Evolutionary conservation across 1,140 invertebrate species (phyloP), one percentile per base, ranked within the genome.

Genomic region (Drosophila novamexicana): DNA sequence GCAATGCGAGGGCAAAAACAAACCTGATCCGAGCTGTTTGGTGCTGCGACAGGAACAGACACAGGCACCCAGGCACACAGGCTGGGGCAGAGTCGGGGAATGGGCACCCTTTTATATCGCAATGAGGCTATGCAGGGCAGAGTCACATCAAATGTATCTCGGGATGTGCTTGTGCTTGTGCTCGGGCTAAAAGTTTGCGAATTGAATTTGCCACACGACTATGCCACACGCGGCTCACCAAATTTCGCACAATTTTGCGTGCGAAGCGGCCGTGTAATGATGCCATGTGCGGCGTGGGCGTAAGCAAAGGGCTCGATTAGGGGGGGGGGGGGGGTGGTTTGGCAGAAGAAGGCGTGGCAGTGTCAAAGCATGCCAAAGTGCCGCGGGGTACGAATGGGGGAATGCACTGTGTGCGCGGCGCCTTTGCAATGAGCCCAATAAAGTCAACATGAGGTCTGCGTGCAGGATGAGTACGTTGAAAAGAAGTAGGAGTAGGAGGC

Each of bases 121-220:
- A 71, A 50, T 65, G 53, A 50, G 52, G 45, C 44, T 45, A 56
- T 16, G 36, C 18, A 47, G 57, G n/a, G 14, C n/a, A 36, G 14
- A 18, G 42, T 37, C 42, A 74, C 57, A 70, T 78, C 65, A 69
- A 82, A 77, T 71, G 79, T 79, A 82, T 79, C 76, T 72, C 16
- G 65, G 64, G 64, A 29, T 62, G 66, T 63, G 39, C 29, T 42
- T 40, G 37, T 37, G 42, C 18, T 40, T 52, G 45, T 52, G 37
- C 68, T 50, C 29, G 56, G 66, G 67, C 59, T 75, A 77, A 91
- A 86, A 91, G 75, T 91, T 91, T 91, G 81, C 81, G 90, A 91
- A 91, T 91, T 91, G 90, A 91, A 91, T 91, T 76, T 85, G 90
- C 90, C 90, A 90, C 90, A 91, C 90, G 90, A 90, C 90, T 86